Evolutionary conservation across 2,888 invertebrate genomes (phyloP).

Genomic region (Notodonta ziczac): DNA sequence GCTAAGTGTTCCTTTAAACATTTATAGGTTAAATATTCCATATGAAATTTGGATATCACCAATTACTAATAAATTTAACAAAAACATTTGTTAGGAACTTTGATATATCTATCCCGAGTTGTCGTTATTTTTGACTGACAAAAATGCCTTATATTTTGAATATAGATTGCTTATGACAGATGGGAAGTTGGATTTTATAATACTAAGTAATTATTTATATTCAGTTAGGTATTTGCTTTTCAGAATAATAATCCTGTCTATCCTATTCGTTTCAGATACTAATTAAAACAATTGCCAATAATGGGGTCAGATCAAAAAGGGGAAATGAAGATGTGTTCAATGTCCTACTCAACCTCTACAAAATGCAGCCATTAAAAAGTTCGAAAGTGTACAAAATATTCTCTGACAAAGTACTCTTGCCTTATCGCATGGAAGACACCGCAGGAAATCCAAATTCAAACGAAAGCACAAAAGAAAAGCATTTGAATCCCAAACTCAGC

Average conservation of each 20-base stretch:
- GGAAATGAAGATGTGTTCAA: constrained; percentile 54
- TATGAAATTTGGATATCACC: no score
- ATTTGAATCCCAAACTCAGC: not conserved
- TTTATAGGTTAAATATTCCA: no score
- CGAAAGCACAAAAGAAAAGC: constrained; percentile 54
- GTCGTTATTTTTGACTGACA: no score
- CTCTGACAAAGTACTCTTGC: constrained; percentile 52
- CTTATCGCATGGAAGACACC: not conserved
- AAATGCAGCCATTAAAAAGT: constrained; percentile 64
- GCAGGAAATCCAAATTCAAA: constrained; percentile 55
- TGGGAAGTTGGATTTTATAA: no score
- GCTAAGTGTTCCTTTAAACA: no score
- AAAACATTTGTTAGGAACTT: no score
- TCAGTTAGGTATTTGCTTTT: no score
- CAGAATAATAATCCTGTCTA: not conserved
- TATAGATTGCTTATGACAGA: no score
- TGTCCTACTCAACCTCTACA: constrained; percentile 61
- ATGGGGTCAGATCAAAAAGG: constrained; percentile 19
- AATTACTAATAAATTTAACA: no score
- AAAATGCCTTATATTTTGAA: no score
- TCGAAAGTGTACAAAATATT: constrained; percentile 63
- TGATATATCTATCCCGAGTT: no score
- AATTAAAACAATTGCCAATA: not conserved
- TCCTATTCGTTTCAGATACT: constrained; percentile 22
- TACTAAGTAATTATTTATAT: no score